Conservation (phyloP, 2,113 vertebrate species). For the Sinocyclocheilus grahami region DNA sequence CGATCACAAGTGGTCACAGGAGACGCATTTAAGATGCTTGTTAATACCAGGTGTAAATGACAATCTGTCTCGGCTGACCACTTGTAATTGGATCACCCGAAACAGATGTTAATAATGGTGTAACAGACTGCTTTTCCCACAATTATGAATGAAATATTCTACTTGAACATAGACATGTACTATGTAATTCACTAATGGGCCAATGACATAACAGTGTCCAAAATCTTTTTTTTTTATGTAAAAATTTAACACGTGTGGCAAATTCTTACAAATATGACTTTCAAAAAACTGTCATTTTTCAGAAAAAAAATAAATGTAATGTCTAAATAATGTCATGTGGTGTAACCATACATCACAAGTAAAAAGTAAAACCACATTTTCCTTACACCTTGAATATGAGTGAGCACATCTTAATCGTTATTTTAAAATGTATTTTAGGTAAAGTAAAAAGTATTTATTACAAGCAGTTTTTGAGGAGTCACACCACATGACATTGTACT, state of each 20-base stretch:
- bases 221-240: background rate
- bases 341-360: background rate
- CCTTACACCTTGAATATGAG: background rate
- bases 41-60: background rate
- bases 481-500: background rate
- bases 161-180: background rate
- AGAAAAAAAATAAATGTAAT: background rate
- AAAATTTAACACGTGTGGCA: no score
- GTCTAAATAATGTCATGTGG: background rate
- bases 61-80: background rate
- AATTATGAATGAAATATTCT: background rate
- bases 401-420: background rate
- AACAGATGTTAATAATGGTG: background rate
- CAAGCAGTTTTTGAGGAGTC: background rate
- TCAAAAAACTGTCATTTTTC: no score
- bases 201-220: background rate
- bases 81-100: background rate
- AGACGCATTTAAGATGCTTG: background rate
- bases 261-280: no score
- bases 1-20: constrained; percentile 9
- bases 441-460: background rate
- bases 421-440: background rate
- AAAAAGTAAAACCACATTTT: background rate
- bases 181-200: background rate
- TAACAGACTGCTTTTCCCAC: background rate